Conservation (phyloP, 92 coral and sea anemone genomes). For the Phenganax stokvisi region DNA sequence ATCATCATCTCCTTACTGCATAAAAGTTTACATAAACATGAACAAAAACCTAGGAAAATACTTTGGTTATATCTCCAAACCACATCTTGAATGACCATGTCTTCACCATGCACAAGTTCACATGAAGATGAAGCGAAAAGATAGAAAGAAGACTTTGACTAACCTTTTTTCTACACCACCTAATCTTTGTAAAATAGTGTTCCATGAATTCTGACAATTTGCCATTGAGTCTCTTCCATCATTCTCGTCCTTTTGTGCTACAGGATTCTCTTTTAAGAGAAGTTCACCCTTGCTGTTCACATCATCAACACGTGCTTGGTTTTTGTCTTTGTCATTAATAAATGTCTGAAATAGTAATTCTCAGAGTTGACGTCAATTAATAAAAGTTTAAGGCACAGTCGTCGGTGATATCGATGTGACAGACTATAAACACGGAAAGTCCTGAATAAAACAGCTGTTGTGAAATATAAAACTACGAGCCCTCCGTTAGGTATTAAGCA, state of each 20-base stretch:
- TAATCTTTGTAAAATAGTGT: constrained; percentile 4
- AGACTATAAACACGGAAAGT: neutral
- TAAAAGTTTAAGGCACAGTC: no score
- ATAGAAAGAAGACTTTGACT: neutral
- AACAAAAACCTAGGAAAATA: no score
- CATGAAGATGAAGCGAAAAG: no score
- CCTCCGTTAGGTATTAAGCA: no score
- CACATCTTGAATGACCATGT: no score
- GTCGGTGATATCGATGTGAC: no score
- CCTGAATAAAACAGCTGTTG: neutral
- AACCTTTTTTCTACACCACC: constrained; percentile 25
- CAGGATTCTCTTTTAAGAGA: constrained; percentile 29
- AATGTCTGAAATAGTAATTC: neutral
- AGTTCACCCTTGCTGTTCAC: constrained; percentile 11
- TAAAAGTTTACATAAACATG: no score
- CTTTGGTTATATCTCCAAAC: no score
- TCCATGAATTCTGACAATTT: constrained; percentile 24
- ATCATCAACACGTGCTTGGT: constrained; percentile 25
- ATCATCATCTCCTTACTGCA: no score
- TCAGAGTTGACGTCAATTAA: no score
- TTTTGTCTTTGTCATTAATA: constrained; percentile 21
- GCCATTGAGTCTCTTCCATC: neutral
- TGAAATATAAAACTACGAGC: no score
- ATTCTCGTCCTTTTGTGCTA: constrained; percentile 24
- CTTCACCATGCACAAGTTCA: no score